Evolutionary conservation across 2,113 vertebrate genomes (phyloP), one percentile per base, ranked within the genome.

Genomic region (Arenaria interpres): DNA sequence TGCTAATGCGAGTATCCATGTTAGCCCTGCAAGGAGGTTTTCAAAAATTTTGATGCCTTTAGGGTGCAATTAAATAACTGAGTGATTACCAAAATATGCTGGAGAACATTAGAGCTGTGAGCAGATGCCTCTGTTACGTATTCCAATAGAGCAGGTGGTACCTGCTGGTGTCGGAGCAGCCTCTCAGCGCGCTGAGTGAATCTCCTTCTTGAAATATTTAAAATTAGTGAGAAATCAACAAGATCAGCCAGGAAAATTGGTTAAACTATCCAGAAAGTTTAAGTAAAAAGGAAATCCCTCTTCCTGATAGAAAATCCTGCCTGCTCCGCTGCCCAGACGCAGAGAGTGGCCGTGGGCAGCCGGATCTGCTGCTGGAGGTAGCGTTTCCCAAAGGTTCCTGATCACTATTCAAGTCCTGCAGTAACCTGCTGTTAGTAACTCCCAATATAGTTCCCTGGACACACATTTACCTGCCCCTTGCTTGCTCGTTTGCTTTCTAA

Each of bases 61-160:
- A 62, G 62, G 79, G 51, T 96, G 33, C 73, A 96, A 94, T 94
- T 96, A 97, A 97, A 94, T 90, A 96, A 63, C 64, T 59, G 92
- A 95, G 37, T 51, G n/a, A 59, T 92, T 84, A 88, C 82, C 18
- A 21, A 96, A 97, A 75, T 93, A 57, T 63, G 45, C 87, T 91
- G 91, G 82, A 94, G 96, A 96, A 83, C 76, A 90, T 57, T 77
- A 91, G 71, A 89, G 72, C 66, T 94, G 53, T 23, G 84, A 92
- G 89, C 77, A 95, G 78, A 95, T 97, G 89, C 84, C 72, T 97
- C 67, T 91, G 81, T 73, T 88, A 79, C 67, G 86, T 45, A 76
- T 7, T 94, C 91, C 93, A 92, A 62, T 77, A 91, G 97, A 75
- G 94, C 69, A 73, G 37, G 88, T 92, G 88, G 59, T 75, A 96